These are phyloP conservation scores for Oryctes rhinoceros DNA, from an alignment of 1,140 invertebrate genomes.

Conservation along the genomic window DNA sequence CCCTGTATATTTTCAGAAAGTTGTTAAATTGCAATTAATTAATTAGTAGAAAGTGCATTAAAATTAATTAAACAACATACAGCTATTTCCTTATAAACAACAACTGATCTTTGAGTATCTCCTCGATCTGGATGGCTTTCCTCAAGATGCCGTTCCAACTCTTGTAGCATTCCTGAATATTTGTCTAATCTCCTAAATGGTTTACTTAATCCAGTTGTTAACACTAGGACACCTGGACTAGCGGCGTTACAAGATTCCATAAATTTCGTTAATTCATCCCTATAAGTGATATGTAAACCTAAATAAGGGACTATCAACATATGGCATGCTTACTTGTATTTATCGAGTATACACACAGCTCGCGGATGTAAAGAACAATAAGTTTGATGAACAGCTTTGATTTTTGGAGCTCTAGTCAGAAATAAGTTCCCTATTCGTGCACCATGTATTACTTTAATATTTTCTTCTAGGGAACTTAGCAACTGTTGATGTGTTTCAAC, in stretches of 20 bases:
- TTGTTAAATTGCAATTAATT: background rate
- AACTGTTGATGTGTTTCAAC: slow-evolving; percentile 84
- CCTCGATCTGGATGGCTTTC: slow-evolving; percentile 95
- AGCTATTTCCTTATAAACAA: slow-evolving; percentile 93
- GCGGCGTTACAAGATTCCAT: slow-evolving; percentile 88
- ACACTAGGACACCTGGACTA: slow-evolving; percentile 83
- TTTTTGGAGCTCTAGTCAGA: slow-evolving; percentile 82
- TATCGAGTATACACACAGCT: slow-evolving; percentile 90
- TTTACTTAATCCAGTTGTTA: slow-evolving; percentile 92
- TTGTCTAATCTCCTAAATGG: slow-evolving; percentile 95
- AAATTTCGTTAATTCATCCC: slow-evolving; percentile 85
- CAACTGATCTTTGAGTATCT: slow-evolving; percentile 92
- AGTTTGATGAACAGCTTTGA: slow-evolving; percentile 85
- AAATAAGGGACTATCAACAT: background rate
- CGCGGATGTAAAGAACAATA: slow-evolving; percentile 93
- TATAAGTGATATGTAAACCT: slow-evolving; percentile 59
- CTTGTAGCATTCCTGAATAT: slow-evolving; percentile 92
- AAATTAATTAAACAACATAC: slow-evolving; percentile 67
- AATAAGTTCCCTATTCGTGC: slow-evolving; percentile 93
- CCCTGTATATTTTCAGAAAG: too few species aligned
- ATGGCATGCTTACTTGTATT: slow-evolving; percentile 75
- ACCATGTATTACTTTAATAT: slow-evolving; percentile 72
- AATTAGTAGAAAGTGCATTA: background rate
- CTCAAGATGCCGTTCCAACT: slow-evolving; percentile 93
- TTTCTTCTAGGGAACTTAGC: slow-evolving; percentile 78